phyloP scores from a whole-genome alignment of 2,888 invertebrate genomes.

The Kryphioiulus occultus region DNA sequence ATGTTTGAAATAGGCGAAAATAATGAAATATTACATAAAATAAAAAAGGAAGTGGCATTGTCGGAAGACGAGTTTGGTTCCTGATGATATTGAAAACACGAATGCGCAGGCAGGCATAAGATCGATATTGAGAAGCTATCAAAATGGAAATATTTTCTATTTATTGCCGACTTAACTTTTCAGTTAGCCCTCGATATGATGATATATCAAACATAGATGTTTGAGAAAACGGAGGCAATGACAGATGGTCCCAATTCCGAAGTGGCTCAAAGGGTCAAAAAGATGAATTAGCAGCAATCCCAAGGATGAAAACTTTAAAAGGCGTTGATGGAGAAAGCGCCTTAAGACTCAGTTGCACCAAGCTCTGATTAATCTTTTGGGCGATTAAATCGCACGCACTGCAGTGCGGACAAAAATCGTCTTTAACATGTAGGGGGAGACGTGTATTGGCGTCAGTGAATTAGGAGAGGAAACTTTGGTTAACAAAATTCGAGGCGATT shows the following conservation, averaged over 20 bases:
- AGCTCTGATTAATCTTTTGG: background rate
- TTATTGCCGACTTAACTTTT: background rate
- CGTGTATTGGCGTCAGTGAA: constrained; percentile 1
- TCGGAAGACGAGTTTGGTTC: too few species aligned
- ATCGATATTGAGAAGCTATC: background rate
- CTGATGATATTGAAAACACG: background rate
- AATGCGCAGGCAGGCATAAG: background rate
- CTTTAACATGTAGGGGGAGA: background rate
- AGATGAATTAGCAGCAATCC: background rate
- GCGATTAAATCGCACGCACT: background rate
- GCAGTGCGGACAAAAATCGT: background rate
- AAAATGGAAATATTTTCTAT: background rate
- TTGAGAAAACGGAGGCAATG: background rate
- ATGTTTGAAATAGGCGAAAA: too few species aligned
- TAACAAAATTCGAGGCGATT: constrained; percentile 14
- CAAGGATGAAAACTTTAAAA: background rate
- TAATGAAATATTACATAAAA: too few species aligned
- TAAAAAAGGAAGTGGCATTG: too few species aligned
- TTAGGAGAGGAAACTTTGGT: constrained; percentile 21
- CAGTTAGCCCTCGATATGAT: background rate
- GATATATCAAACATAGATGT: background rate
- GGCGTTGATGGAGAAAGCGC: background rate
- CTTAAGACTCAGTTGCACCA: background rate
- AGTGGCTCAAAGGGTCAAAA: background rate
- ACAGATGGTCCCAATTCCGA: background rate